Evolutionary conservation across 2,888 invertebrate genomes (phyloP).

Genomic region (Leptinotarsa juncta): DNA sequence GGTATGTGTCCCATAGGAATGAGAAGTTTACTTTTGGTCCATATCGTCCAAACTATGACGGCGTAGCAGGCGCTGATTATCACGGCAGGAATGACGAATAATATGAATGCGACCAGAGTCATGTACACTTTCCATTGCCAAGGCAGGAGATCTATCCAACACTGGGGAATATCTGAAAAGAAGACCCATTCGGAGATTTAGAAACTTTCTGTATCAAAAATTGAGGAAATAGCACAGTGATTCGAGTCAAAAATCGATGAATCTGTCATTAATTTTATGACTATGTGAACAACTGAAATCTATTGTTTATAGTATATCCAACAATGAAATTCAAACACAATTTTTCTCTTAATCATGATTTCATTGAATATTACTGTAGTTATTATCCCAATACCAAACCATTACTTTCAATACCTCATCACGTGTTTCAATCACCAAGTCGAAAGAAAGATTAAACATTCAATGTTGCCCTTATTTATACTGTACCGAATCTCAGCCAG

Average conservation of each 20-base stretch:
- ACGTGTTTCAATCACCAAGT: too few species aligned
- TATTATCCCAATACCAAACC: too few species aligned
- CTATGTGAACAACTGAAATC: not conserved
- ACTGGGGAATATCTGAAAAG: constrained; percentile 76
- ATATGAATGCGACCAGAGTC: constrained; percentile 81
- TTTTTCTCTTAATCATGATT: too few species aligned
- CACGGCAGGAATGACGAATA: constrained; percentile 88
- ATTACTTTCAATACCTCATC: too few species aligned
- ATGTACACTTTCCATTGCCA: constrained; percentile 90
- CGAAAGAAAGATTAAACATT: too few species aligned
- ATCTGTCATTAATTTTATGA: not conserved
- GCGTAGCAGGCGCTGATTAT: constrained; percentile 92
- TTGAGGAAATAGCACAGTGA: not conserved
- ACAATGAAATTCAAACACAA: too few species aligned
- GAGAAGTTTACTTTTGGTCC: constrained; percentile 84
- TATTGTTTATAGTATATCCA: too few species aligned
- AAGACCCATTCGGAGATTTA: not conserved
- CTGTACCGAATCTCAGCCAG: too few species aligned
- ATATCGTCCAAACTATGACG: constrained; percentile 91
- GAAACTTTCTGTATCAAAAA: not conserved
- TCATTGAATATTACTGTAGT: too few species aligned
- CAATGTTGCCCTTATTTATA: too few species aligned
- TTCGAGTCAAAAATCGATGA: not conserved
- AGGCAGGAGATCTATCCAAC: constrained; percentile 86
- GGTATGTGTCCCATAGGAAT: constrained; percentile 63